phyloP scores from a whole-genome alignment of 2,888 invertebrate species.

The Tetanocera ferruginea region DNA sequence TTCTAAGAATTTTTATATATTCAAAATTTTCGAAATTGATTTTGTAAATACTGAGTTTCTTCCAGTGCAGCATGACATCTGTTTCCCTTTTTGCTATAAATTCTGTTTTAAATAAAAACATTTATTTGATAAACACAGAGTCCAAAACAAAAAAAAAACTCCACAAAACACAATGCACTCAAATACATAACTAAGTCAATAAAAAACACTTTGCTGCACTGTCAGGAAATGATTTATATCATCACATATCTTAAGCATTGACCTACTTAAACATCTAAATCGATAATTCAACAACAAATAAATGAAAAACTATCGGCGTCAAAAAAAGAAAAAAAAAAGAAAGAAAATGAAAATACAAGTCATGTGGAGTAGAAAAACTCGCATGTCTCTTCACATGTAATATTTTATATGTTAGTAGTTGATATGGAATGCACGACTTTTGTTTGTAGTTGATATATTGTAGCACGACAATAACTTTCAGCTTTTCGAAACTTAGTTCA shows the following conservation, averaged over 20 bases:
- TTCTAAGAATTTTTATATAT: too few relatives aligned
- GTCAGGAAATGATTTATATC: conserved; percentile 19
- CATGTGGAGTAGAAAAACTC: not conserved
- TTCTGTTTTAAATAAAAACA: not conserved
- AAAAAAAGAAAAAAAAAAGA: too few relatives aligned
- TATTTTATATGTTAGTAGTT: not conserved
- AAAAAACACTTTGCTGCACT: not conserved
- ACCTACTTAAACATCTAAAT: conserved; percentile 11
- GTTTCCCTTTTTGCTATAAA: not conserved
- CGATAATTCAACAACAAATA: conserved; percentile 10
- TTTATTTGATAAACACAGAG: not conserved
- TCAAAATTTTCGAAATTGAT: too few relatives aligned
- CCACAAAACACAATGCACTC: not conserved
- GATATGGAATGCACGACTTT: not conserved
- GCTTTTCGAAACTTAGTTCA: not conserved
- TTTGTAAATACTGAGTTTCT: too few relatives aligned
- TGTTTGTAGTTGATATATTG: not conserved
- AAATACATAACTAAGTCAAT: not conserved
- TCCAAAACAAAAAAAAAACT: not conserved
- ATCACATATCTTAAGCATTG: conserved; percentile 10
- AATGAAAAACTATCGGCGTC: not conserved
- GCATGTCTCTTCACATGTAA: not conserved
- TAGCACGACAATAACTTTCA: not conserved
- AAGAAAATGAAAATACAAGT: not conserved
- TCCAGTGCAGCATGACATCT: too few relatives aligned